These are phyloP conservation scores for Tonatia bakeri DNA, from an alignment of 2,113 vertebrate genomes.

Conservation along the genomic window DNA sequence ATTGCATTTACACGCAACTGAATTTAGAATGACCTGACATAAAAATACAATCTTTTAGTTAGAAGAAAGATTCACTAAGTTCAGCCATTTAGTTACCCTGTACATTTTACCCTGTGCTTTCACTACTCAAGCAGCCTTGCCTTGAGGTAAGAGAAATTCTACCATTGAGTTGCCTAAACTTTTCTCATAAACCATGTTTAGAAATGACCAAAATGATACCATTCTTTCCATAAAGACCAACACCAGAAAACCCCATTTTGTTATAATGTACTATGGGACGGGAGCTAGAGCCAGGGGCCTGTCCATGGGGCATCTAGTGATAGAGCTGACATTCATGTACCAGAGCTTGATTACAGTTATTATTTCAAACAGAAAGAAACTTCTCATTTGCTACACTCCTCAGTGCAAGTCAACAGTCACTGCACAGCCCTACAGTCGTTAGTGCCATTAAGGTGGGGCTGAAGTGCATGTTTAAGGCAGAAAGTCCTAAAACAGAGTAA, in stretches of 20 bases:
- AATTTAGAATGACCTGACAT: background rate
- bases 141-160: background rate
- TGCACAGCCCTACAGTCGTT: background rate
- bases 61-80: background rate
- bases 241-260: background rate
- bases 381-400: conserved; percentile 16
- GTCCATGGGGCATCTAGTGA: background rate
- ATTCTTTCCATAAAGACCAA: background rate
- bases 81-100: background rate
- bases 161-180: background rate
- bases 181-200: background rate
- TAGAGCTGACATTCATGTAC: background rate
- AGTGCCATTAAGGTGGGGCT: conserved; percentile 11
- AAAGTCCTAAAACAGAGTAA: conserved; percentile 45
- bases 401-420: conserved; percentile 42
- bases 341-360: background rate
- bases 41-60: background rate
- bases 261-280: background rate
- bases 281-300: background rate
- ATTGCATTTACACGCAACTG: conserved; percentile 16
- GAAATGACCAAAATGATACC: background rate
- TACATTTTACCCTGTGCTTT: background rate
- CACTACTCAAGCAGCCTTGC: background rate
- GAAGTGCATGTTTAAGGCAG: background rate
- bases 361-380: conserved; percentile 52